Evolutionary conservation across 35 echinoderm and acorn worm genomes (phyloP).

Genomic region (Eucidaris tribuloides): DNA sequence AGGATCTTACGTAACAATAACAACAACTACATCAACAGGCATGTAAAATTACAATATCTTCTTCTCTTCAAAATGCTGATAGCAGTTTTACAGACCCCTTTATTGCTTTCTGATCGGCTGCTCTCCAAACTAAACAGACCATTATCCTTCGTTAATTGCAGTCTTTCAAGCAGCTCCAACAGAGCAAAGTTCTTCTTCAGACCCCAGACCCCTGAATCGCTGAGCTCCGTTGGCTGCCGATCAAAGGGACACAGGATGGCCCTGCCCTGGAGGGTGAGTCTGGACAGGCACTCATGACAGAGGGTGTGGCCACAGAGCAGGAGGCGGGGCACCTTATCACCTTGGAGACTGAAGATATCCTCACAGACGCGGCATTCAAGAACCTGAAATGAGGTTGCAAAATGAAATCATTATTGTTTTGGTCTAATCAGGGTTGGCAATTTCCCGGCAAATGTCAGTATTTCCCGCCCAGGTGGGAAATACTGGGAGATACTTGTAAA

Average conservation of each 20-base stretch:
- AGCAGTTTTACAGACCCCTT: neutral
- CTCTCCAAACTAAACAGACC: neutral
- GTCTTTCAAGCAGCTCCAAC: slow-evolving; percentile 80
- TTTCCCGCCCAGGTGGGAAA: no score
- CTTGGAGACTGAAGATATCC: slow-evolving; percentile 84
- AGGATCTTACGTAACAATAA: no score
- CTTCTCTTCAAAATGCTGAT: no score
- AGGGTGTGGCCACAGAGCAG: slow-evolving; percentile 87
- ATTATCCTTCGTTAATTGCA: slow-evolving; percentile 28
- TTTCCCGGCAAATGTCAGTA: no score
- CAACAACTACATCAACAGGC: no score
- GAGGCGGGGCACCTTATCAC: slow-evolving; percentile 88
- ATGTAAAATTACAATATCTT: no score
- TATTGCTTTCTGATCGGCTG: neutral
- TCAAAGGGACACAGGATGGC: slow-evolving; percentile 83
- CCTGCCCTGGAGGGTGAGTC: slow-evolving; percentile 62
- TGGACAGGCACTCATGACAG: slow-evolving; percentile 85
- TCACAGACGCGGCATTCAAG: slow-evolving; percentile 90
- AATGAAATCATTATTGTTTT: no score
- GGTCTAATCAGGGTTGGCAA: no score
- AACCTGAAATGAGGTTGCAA: slow-evolving; percentile 67
- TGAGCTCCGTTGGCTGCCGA: slow-evolving; percentile 74
- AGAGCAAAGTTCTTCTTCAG: slow-evolving; percentile 98
- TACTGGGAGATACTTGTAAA: no score
- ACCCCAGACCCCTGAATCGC: slow-evolving; percentile 85